Base-by-base conservation (phyloP, 2,888 invertebrate species). In the Nasonovia ribisnigri region DNA sequence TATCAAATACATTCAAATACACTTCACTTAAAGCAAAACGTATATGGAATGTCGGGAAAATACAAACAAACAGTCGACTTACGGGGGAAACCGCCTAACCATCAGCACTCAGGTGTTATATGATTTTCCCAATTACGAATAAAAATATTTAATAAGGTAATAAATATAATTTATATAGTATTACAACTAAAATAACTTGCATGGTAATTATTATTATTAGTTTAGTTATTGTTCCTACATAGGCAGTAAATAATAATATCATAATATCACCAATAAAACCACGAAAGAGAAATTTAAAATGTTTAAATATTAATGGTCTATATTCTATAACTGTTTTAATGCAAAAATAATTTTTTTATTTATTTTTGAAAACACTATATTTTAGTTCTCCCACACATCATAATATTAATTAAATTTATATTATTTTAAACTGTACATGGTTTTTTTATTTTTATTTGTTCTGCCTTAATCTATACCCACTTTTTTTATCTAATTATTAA, bases 401-500 rank as follows among this genome's bases (percentile, higher is more conserved):
- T n/a, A 67, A 13, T 67, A 60, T 3, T 67, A 36, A 77, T 36
- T 77, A 77, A 0, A 46, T 46, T 46, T 77, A 77, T 36, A 77
- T 91, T 43, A 91, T 91, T 84, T 60, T n/a, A 43, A 91, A 91
- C 26, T 20, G n/a, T 54, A 84, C 24, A 43, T 29, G 29, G 16
- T 42, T 90, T 51, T 91, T 42, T 36, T 42, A 42, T n/a, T 29
- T 54, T 43, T 3, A 84, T 29, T 91, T 77, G 6, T 51, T 84
- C 51, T 13, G 13, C 42, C 3, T 90, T 36, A 42, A 90, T 77
- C 26, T 16, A n/a, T n/a, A 51, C 42, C 42, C 8, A 90, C 29
- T 90, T 90, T 77, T 24, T 26, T 8, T 42, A 29, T 77, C 43
- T 77, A 84, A 51, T 77, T 77, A 48, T 46, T 42, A 60, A 54